Base-by-base conservation (phyloP, 2,113 vertebrate species). In the Oriolus oriolus region DNA sequence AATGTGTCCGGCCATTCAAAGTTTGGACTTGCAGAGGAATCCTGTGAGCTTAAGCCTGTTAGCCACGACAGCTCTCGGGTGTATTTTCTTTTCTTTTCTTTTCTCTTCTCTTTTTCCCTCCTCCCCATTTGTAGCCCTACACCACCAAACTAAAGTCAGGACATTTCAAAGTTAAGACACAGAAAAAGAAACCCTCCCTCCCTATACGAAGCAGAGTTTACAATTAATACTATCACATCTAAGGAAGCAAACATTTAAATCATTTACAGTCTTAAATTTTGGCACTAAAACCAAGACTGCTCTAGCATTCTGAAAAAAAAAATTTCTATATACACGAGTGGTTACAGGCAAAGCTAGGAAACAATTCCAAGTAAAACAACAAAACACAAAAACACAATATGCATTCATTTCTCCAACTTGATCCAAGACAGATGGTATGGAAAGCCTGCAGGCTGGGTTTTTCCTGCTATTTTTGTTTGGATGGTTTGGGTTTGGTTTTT, bases 41-140 rank as follows among this genome's bases (percentile, higher is more conserved):
- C 41, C 33, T 71, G 23, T 60, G 63, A 77, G 26, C 68, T 13
- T 45, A 33, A 84, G 16, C 24, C 68, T 49, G 4, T 8, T 37
- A 53, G 35, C 60, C 27, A 60, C 0, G 0, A 59, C 22, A 90
- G 37, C 10, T 54, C 33, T 30, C 64, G 33, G 31, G 8, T 13
- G 12, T 45, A 14, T 33, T 71, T 24, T 28, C 8, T 6, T 16
- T 14, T 31, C 9, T 3, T 26, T 16, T 4, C 14, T 15, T 37
- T 65, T 22, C 12, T n/a, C 8, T 24, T 24, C 35, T 39, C 22
- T 47, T 37, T 22, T 10, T 2, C 10, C 2, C 7, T 19, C 6
- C 5, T 0, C 0, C 1, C 0, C 1, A 1, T 33, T 66, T n/a
- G 3, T 12, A 61, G 31, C 28, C 57, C 21, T 37, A 33, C 7